Evolutionary conservation across 2,888 invertebrate genomes (phyloP).

Genomic region (Drosophila eohydei): DNA sequence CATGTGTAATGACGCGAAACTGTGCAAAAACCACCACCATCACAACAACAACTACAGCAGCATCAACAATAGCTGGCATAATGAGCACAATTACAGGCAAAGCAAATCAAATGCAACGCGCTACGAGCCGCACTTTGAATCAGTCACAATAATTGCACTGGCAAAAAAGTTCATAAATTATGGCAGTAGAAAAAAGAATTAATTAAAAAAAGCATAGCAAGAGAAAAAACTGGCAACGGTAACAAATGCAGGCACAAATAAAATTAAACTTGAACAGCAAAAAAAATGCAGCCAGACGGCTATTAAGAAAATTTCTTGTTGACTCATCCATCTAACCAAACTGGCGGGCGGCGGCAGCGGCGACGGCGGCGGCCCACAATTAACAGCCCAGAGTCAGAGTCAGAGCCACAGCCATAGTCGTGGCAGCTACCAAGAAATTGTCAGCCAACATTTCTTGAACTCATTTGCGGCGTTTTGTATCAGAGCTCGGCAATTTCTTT

Average conservation of each 20-base stretch:
- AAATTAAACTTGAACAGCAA: conserved; percentile 18
- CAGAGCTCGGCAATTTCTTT: conserved; percentile 71
- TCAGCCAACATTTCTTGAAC: conserved; percentile 68
- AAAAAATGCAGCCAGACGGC: conserved; percentile 55
- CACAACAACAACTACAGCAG: conserved; percentile 39
- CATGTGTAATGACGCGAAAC: conserved; percentile 71
- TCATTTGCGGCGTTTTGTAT: conserved; percentile 70
- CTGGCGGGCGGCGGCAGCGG: conserved; percentile 4
- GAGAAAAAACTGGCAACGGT: conserved; percentile 70
- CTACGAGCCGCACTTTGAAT: conserved; percentile 68
- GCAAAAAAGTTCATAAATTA: conserved; percentile 72
- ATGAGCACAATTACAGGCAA: conserved; percentile 75
- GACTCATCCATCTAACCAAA: conserved; percentile 64
- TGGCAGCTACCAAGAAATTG: conserved; percentile 64
- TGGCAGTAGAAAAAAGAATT: conserved; percentile 68
- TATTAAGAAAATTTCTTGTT: conserved; percentile 78
- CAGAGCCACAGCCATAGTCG: background rate
- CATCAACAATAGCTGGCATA: conserved; percentile 61
- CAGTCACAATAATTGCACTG: conserved; percentile 71
- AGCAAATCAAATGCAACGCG: conserved; percentile 80
- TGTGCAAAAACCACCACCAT: conserved; percentile 45
- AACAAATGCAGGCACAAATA: conserved; percentile 51
- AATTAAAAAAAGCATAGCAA: conserved; percentile 68
- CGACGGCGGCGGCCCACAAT: conserved; percentile 59
- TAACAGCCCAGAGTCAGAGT: conserved; percentile 47